These are phyloP conservation scores for Taxidea taxus DNA, from an alignment of 2,113 vertebrate species.

Conservation along the genomic window DNA sequence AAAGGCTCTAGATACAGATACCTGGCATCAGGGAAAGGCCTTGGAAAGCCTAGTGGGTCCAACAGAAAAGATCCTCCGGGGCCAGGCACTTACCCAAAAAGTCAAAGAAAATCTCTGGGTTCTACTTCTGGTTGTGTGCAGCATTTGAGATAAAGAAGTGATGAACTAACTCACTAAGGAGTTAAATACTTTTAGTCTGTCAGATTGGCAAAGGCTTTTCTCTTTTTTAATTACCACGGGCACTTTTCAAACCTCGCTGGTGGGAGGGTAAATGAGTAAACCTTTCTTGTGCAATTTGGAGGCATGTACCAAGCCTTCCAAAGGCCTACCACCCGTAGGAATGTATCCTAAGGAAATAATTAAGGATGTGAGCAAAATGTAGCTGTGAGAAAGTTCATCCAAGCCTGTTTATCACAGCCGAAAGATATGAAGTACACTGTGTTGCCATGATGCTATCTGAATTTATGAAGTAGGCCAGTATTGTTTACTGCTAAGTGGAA, in stretches of 20 bases:
- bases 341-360: slow-evolving; percentile 62
- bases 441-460: neutral
- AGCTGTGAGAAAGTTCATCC: neutral
- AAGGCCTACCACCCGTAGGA: slow-evolving; percentile 38
- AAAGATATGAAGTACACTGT: neutral
- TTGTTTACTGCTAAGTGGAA: neutral
- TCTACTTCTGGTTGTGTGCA: slow-evolving; percentile 2
- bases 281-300: slow-evolving; percentile 64
- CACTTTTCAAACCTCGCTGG: neutral
- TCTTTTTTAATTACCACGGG: slow-evolving; percentile 35
- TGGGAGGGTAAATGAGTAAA: slow-evolving; percentile 51
- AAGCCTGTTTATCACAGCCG: neutral
- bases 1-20: neutral
- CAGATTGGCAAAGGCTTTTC: neutral
- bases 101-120: neutral
- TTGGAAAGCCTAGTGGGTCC: neutral
- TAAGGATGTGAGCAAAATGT: slow-evolving; percentile 37
- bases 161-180: neutral
- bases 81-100: neutral
- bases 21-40: neutral
- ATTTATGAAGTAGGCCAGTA: neutral
- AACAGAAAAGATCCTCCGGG: neutral
- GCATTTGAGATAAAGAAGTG: slow-evolving; percentile 31
- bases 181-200: neutral
- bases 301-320: slow-evolving; percentile 22